Percentiles rank a stretch among this genome's conserved stretches.
These are phyloP conservation scores for Brachionus rubens DNA, from an alignment of 1,140 invertebrate species.

Conservation along the genomic window DNA sequence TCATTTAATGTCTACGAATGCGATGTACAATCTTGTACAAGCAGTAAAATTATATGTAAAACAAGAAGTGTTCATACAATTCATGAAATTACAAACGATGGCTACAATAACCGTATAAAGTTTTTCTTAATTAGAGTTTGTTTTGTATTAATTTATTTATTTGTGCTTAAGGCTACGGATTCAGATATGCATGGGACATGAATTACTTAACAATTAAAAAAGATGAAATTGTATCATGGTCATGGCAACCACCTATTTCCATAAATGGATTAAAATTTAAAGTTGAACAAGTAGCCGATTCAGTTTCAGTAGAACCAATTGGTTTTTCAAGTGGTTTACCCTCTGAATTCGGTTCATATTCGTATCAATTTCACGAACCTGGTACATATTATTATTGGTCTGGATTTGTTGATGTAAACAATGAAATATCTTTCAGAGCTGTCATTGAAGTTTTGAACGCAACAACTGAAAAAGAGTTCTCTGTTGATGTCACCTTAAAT, in stretches of 20 bases:
- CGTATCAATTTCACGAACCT: constrained; percentile 49
- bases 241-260: constrained; percentile 49
- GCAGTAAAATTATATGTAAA: constrained; percentile 50
- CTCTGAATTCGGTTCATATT: constrained; percentile 47
- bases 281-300: constrained; percentile 49
- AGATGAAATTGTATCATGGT: constrained; percentile 51
- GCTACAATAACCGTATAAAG: constrained; percentile 49
- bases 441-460: constrained; percentile 48
- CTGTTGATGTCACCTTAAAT: too few relatives aligned
- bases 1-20: constrained; percentile 50
- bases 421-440: constrained; percentile 49
- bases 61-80: constrained; percentile 49
- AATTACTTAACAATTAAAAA: constrained; percentile 6
- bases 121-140: background rate
- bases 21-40: constrained; percentile 47
- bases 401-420: constrained; percentile 49
- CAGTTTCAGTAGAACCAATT: background rate
- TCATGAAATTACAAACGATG: constrained; percentile 50
- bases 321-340: constrained; percentile 8
- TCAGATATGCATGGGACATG: constrained; percentile 11
- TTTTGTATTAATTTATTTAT: background rate
- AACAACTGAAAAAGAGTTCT: constrained; percentile 45
- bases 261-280: constrained; percentile 30
- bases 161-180: background rate
- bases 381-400: constrained; percentile 53